Conservation (phyloP, 2,888 invertebrate species). For the Mythimna albipuncta region DNA sequence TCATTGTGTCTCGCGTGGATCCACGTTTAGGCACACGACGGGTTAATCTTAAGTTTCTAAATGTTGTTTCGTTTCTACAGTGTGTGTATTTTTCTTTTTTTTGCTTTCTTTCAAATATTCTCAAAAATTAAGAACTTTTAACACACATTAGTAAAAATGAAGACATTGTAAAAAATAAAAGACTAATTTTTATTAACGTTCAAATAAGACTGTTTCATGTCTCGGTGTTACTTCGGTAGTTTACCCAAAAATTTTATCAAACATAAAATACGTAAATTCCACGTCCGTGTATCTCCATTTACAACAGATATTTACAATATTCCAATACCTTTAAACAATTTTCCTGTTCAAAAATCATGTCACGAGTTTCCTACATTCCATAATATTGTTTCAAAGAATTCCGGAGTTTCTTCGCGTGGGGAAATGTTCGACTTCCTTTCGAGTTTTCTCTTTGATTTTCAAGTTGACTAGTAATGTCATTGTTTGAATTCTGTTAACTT, state of each 20-base stretch:
- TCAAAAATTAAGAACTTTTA: too few species aligned
- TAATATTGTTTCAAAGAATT: slow-evolving; percentile 47
- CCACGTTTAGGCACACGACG: too few species aligned
- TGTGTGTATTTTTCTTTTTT: too few species aligned
- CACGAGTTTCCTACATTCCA: slow-evolving; percentile 31
- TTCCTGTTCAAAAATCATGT: slow-evolving; percentile 23
- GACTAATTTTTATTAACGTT: too few species aligned
- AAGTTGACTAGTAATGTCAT: slow-evolving; percentile 1
- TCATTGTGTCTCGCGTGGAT: too few species aligned
- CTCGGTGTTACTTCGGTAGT: too few species aligned
- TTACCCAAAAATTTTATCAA: neutral
- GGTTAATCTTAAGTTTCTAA: too few species aligned
- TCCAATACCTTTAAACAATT: slow-evolving; percentile 2
- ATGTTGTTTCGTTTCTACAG: too few species aligned
- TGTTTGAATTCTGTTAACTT: neutral
- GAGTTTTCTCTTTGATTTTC: slow-evolving; percentile 3
- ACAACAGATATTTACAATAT: neutral
- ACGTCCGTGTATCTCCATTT: neutral
- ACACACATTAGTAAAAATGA: too few species aligned
- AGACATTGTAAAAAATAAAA: too few species aligned
- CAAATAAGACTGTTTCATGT: too few species aligned
- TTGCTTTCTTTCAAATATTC: too few species aligned
- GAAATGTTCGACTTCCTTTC: slow-evolving; percentile 26
- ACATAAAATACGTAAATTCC: neutral
- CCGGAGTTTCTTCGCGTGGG: neutral